These are phyloP conservation scores for Gastracanthus pulcherrimus DNA, from an alignment of 2,888 invertebrate species.

Conservation along the genomic window DNA sequence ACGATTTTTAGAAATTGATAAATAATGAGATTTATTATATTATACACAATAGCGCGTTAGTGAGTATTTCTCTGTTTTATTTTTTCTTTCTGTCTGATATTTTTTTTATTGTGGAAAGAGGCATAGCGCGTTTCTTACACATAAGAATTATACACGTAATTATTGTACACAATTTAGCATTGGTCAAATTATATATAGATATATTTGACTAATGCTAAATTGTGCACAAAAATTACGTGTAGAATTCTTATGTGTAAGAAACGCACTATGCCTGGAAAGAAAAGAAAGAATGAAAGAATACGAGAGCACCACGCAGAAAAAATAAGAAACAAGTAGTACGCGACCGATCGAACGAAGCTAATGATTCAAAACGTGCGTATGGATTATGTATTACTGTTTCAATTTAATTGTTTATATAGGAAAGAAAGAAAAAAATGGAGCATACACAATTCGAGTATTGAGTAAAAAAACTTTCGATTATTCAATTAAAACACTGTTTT, in stretches of 20 bases:
- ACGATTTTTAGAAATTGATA: conserved; percentile 78
- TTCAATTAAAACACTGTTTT: conserved; percentile 47
- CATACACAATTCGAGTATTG: conserved; percentile 44
- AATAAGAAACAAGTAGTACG: conserved; percentile 16
- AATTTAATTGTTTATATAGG: conserved; percentile 48
- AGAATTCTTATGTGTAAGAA: too few species aligned
- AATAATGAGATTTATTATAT: conserved; percentile 77
- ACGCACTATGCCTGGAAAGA: conserved; percentile 28
- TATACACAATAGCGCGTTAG: conserved; percentile 76
- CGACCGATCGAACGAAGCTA: conserved; percentile 44
- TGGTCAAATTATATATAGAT: too few species aligned
- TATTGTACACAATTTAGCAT: too few species aligned
- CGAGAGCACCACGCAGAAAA: conserved; percentile 30
- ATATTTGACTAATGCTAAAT: too few species aligned
- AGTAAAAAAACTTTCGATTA: conserved; percentile 44
- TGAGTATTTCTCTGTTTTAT: conserved; percentile 60
- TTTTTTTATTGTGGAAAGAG: too few species aligned
- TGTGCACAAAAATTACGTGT: too few species aligned
- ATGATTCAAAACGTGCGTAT: conserved; percentile 31
- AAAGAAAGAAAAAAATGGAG: conserved; percentile 38
- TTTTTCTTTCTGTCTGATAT: conserved; percentile 66
- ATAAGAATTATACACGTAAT: too few species aligned
- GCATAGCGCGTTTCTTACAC: too few species aligned
- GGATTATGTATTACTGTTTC: conserved; percentile 54
- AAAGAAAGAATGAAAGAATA: conserved; percentile 52